Evolutionary conservation across 2,888 invertebrate genomes (phyloP).

Genomic region (Liopterus haemorrhoidalis): DNA sequence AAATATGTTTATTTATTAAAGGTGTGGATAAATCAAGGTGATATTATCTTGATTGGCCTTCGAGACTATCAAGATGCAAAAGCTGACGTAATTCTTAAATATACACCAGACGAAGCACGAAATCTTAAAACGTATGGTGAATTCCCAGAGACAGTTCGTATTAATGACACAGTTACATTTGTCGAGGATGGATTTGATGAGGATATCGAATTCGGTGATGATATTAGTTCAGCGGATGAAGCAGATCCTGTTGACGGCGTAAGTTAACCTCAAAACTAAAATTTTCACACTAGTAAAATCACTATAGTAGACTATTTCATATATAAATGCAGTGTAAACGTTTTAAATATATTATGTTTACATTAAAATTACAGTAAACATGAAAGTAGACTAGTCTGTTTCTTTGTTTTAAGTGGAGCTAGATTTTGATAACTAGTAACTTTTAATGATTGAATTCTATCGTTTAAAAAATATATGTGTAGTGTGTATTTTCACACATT

Average conservation of each 20-base stretch:
- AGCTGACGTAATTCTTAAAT: constrained; percentile 98
- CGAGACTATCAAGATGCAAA: constrained; percentile 97
- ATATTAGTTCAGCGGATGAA: constrained; percentile 87
- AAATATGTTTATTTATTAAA: constrained; percentile 37
- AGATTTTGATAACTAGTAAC: too few species aligned
- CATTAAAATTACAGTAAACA: too few species aligned
- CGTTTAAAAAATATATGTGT: too few species aligned
- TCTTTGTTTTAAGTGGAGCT: too few species aligned
- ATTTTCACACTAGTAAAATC: too few species aligned
- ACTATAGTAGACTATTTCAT: too few species aligned
- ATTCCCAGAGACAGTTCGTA: constrained; percentile 96
- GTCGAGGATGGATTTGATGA: constrained; percentile 93
- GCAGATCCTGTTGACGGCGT: constrained; percentile 63
- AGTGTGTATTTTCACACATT: too few species aligned
- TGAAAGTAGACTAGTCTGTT: too few species aligned
- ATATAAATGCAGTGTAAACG: too few species aligned
- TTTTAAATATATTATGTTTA: too few species aligned
- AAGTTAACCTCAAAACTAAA: too few species aligned
- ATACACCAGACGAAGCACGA: constrained; percentile 97
- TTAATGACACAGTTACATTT: constrained; percentile 93
- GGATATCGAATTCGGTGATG: constrained; percentile 94
- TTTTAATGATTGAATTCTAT: too few species aligned
- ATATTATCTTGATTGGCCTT: constrained; percentile 95
- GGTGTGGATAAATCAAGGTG: constrained; percentile 98
- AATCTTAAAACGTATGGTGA: constrained; percentile 98